A percentile compares a stretch with the other conserved stretches of the same genome.
Conservation (phyloP, 2,888 invertebrate genomes). For the Plebejus melissa region DNA sequence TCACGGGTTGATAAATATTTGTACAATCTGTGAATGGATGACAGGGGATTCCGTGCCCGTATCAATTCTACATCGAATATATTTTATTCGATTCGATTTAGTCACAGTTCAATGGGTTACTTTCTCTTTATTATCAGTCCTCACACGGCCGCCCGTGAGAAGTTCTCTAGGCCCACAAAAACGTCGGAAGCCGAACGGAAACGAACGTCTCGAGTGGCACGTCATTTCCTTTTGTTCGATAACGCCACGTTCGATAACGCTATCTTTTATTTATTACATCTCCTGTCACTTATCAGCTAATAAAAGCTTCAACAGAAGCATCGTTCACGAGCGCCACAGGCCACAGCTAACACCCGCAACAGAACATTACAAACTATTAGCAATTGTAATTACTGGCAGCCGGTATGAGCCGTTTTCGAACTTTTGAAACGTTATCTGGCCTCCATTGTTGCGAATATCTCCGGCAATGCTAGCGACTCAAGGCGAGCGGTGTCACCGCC, state of each 20-base stretch:
- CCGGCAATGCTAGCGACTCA: conserved; percentile 77
- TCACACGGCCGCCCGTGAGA: conserved; percentile 60
- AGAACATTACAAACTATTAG: conserved; percentile 45
- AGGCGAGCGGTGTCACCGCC: conserved; percentile 78
- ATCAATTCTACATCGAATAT: conserved; percentile 23
- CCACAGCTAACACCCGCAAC: conserved; percentile 38
- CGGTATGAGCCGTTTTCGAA: conserved; percentile 72
- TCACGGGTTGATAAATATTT: background rate
- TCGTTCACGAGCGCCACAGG: conserved; percentile 35
- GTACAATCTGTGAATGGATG: conserved; percentile 3
- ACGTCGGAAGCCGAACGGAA: conserved; percentile 66
- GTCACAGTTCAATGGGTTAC: conserved; percentile 51
- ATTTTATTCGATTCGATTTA: background rate
- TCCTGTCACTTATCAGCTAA: conserved; percentile 44
- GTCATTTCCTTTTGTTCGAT: conserved; percentile 68
- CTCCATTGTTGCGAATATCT: conserved; percentile 80
- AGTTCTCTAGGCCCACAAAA: conserved; percentile 51
- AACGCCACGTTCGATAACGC: conserved; percentile 51
- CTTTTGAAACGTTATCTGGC: conserved; percentile 79
- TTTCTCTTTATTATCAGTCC: conserved; percentile 54
- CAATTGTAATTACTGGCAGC: conserved; percentile 64
- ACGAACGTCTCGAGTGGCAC: conserved; percentile 62
- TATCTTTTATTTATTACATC: conserved; percentile 59
- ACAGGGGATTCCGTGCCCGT: background rate
- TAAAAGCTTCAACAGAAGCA: conserved; percentile 5